These are phyloP conservation scores for Hyposmocoma kahamanoa DNA, from an alignment of 1,140 invertebrate species.

Conservation along the genomic window DNA sequence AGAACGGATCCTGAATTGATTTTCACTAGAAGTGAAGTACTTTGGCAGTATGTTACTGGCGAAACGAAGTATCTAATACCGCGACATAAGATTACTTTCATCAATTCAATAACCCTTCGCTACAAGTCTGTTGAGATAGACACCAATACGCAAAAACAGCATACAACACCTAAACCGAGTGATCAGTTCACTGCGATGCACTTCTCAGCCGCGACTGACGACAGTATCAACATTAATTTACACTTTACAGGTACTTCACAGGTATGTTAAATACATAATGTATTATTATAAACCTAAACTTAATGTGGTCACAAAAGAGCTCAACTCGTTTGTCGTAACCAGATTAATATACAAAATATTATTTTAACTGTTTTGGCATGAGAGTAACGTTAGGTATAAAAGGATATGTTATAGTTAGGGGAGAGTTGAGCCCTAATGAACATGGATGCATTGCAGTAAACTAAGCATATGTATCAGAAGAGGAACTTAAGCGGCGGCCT, in stretches of 20 bases:
- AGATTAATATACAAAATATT: slow-evolving; percentile 38
- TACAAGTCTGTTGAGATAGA: slow-evolving; percentile 50
- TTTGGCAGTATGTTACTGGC: slow-evolving; percentile 69
- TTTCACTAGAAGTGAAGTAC: slow-evolving; percentile 62
- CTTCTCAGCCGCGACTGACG: slow-evolving; percentile 32
- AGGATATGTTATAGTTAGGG: slow-evolving; percentile 35
- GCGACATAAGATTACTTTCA: slow-evolving; percentile 29
- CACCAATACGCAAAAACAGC: slow-evolving; percentile 61
- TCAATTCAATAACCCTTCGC: slow-evolving; percentile 51
- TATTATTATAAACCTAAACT: slow-evolving; percentile 66
- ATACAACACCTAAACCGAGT: slow-evolving; percentile 50
- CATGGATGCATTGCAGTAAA: slow-evolving; percentile 67
- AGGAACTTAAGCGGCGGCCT: slow-evolving; percentile 77
- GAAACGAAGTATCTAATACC: slow-evolving; percentile 37
- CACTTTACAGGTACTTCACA: slow-evolving; percentile 72
- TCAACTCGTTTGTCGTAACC: slow-evolving; percentile 46
- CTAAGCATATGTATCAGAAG: slow-evolving; percentile 37
- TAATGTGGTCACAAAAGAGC: slow-evolving; percentile 58
- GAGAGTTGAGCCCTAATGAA: slow-evolving; percentile 62
- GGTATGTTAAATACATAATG: slow-evolving; percentile 65
- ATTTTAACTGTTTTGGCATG: slow-evolving; percentile 38
- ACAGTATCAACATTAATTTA: slow-evolving; percentile 56
- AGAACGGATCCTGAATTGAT: slow-evolving; percentile 66
- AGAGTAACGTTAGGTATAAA: slow-evolving; percentile 19
- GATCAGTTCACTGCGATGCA: slow-evolving; percentile 58